These are phyloP conservation scores for Anoplopoma fimbria DNA, from an alignment of 2,113 vertebrate species.

Conservation along the genomic window DNA sequence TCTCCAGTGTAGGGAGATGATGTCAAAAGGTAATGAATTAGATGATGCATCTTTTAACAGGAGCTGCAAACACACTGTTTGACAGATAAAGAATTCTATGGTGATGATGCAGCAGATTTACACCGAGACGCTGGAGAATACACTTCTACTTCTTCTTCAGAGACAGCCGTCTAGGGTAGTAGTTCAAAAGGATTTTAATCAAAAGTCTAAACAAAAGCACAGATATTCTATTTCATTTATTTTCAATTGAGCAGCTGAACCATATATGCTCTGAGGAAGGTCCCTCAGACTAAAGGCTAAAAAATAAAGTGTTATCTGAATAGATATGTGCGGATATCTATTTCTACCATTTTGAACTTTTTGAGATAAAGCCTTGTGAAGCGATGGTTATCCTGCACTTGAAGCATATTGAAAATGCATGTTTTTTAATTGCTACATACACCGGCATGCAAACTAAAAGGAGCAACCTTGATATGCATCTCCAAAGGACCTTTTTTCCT, in stretches of 20 bases:
- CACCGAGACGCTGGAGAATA: neutral
- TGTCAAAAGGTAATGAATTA: slow-evolving; percentile 29
- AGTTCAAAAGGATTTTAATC: neutral
- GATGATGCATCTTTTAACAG: slow-evolving; percentile 23
- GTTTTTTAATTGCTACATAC: too few relatives aligned
- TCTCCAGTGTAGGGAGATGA: neutral
- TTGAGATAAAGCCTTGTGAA: too few relatives aligned
- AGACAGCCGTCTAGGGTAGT: neutral
- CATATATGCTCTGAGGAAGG: too few relatives aligned
- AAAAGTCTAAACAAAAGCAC: neutral
- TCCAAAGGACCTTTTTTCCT: neutral
- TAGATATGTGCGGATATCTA: too few relatives aligned
- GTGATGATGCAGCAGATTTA: slow-evolving; percentile 28
- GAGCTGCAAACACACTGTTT: neutral
- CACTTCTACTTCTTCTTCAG: neutral
- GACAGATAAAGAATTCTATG: slow-evolving; percentile 25
- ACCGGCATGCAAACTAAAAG: too few relatives aligned
- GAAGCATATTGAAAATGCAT: too few relatives aligned
- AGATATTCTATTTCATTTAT: slow-evolving; percentile 3
- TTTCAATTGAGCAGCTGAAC: neutral
- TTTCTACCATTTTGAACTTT: too few relatives aligned
- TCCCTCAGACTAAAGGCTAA: too few relatives aligned
- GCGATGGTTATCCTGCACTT: too few relatives aligned
- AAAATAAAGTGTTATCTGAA: too few relatives aligned
- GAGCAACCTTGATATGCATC: neutral